Percentiles rank a stretch among this genome's conserved stretches.
Evolutionary conservation across 2,797 vertebrate genomes (phyloP).

Genomic region (Eremophila alpestris): DNA sequence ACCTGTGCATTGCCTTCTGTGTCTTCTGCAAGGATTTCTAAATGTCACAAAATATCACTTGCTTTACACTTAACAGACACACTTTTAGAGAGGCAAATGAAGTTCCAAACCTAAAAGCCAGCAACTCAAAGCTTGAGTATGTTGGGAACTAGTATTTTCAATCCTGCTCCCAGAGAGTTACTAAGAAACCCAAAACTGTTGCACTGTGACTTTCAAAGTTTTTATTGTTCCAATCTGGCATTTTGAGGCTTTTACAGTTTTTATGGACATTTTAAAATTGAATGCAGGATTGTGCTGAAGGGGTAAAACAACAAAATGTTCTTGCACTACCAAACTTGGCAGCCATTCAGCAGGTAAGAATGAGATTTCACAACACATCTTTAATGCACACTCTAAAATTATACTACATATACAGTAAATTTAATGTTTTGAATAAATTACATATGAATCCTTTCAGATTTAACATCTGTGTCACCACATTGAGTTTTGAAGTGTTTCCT

Average conservation of each 20-base stretch:
- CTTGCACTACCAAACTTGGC: neutral
- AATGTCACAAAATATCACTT: neutral
- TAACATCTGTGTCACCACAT: neutral
- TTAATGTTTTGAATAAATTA: slow-evolving; percentile 37
- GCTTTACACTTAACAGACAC: neutral
- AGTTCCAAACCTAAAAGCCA: neutral
- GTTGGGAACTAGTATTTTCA: neutral
- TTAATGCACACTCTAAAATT: slow-evolving; percentile 29
- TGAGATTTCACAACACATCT: slow-evolving; percentile 2
- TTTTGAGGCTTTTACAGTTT: slow-evolving; percentile 21
- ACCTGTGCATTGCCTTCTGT: neutral
- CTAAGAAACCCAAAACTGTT: neutral
- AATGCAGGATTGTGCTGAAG: slow-evolving; percentile 24
- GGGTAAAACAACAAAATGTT: slow-evolving; percentile 24
- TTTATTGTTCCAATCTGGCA: neutral
- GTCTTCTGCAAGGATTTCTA: neutral
- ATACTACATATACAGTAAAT: neutral
- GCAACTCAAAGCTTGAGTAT: neutral
- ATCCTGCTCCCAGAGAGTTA: neutral
- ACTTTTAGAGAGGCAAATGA: neutral
- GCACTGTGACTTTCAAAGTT: slow-evolving; percentile 31
- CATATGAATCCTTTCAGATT: neutral
- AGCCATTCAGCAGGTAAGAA: slow-evolving; percentile 39
- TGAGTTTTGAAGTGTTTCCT: neutral
- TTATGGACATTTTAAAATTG: slow-evolving; percentile 16